Evolutionary conservation across 2,797 vertebrate species (phyloP).

Genomic region (Clarias pachynema): DNA sequence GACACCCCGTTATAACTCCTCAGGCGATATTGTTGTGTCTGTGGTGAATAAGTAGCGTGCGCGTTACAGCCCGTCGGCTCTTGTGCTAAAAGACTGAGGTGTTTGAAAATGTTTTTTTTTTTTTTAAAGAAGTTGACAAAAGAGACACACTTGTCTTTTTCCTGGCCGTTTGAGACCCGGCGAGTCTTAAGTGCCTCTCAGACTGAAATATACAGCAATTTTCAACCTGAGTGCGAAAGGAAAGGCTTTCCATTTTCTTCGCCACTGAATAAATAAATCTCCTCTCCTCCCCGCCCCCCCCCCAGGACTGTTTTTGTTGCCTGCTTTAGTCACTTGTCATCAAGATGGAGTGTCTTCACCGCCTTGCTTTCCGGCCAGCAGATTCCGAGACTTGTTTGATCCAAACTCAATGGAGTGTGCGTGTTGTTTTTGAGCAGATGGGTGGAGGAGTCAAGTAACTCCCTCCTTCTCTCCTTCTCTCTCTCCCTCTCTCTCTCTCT

Average conservation of each 20-base stretch:
- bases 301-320: conserved; percentile 61
- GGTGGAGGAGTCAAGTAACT: background rate
- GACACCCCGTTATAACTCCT: background rate
- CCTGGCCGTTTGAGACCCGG: conserved; percentile 16
- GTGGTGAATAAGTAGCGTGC: too few relatives aligned
- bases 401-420: background rate
- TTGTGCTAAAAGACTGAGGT: background rate
- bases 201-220: conserved; percentile 56
- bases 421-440: conserved; percentile 1
- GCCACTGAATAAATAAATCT: conserved; percentile 71
- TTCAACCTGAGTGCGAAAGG: conserved; percentile 65
- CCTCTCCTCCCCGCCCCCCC: conserved; percentile 35
- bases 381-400: conserved; percentile 22
- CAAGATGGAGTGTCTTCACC: conserved; percentile 53
- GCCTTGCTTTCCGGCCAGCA: conserved; percentile 15
- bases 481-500: conserved; percentile 10
- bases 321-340: conserved; percentile 51
- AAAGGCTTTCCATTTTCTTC: conserved; percentile 68
- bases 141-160: background rate
- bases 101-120: background rate
- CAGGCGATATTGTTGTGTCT: background rate
- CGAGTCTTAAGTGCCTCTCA: conserved; percentile 14
- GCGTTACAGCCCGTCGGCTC: too few relatives aligned
- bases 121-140: background rate
- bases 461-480: background rate